A percentile compares a stretch with the other conserved stretches of the same genome.
Evolutionary conservation across 2,113 vertebrate species (phyloP).

Genomic region (Oxyruncus cristatus): DNA sequence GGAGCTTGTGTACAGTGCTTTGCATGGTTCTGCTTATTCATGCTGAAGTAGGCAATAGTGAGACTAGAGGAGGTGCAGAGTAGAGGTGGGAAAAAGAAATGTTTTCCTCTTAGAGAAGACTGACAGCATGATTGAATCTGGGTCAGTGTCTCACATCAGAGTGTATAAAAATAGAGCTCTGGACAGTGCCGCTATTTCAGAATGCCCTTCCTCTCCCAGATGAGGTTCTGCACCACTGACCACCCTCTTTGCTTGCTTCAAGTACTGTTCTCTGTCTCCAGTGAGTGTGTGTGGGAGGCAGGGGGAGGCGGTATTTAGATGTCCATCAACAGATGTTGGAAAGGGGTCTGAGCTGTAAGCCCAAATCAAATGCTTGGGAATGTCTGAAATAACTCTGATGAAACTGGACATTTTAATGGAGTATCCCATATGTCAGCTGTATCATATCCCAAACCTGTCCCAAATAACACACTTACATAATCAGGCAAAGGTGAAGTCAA

Average conservation of each 20-base stretch:
- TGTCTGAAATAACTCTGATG: not conserved
- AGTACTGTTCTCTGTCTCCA: not conserved
- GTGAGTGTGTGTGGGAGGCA: not conserved
- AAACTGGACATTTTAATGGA: not conserved
- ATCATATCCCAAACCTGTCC: not conserved
- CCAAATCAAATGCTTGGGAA: not conserved
- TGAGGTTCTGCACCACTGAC: not conserved
- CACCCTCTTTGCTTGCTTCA: not conserved
- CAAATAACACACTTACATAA: not conserved
- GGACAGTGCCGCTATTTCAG: not conserved
- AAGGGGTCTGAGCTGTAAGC: not conserved
- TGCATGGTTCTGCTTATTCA: not conserved
- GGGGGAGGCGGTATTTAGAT: not conserved
- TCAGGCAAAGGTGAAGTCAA: not conserved
- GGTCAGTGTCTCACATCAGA: not conserved
- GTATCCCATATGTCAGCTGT: not conserved
- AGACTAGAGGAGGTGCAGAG: not conserved
- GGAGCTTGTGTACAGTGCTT: not conserved
- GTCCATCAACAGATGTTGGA: not conserved
- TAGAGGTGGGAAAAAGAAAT: not conserved
- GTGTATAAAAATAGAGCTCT: not conserved
- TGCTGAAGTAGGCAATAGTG: not conserved
- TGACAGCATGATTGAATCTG: not conserved
- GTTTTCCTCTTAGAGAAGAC: not conserved
- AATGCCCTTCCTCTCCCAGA: not conserved